Conservation (phyloP, 2,888 invertebrate genomes). For the Exocentrus adspersus region DNA sequence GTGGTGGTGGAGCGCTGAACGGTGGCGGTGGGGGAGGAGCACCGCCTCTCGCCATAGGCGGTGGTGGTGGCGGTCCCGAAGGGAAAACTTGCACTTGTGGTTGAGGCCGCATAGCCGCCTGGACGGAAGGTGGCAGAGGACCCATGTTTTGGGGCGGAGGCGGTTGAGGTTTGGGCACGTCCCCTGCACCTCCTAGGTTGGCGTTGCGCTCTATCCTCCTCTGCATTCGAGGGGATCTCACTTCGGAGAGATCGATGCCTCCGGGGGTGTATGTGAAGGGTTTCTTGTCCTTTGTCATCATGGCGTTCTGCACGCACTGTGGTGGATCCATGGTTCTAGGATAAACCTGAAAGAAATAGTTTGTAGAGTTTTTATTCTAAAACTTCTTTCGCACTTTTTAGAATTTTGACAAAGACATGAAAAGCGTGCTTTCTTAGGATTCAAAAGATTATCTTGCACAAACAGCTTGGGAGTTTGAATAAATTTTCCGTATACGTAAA, state of each 20-base stretch:
- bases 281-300: conserved; percentile 96
- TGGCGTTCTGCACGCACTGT: conserved; percentile 90
- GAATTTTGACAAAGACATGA: no score
- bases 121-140: conserved; percentile 71
- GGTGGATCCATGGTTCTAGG: conserved; percentile 74
- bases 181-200: conserved; percentile 73
- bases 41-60: conserved; percentile 45
- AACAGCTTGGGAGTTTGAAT: neutral
- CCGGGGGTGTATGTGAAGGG: conserved; percentile 97
- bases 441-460: neutral
- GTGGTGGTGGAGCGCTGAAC: conserved; percentile 63
- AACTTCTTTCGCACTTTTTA: no score
- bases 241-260: conserved; percentile 90
- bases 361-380: no score
- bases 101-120: conserved; percentile 72
- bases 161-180: conserved; percentile 64
- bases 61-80: conserved; percentile 54
- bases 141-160: conserved; percentile 48
- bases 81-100: conserved; percentile 72
- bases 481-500: conserved; percentile 8
- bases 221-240: conserved; percentile 90
- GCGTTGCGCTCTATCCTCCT: conserved; percentile 79
- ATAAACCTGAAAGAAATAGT: conserved; percentile 47
- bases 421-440: neutral
- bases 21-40: conserved; percentile 65